phyloP scores from a whole-genome alignment of 2,797 vertebrate species.

The Hemibagrus guttatus region DNA sequence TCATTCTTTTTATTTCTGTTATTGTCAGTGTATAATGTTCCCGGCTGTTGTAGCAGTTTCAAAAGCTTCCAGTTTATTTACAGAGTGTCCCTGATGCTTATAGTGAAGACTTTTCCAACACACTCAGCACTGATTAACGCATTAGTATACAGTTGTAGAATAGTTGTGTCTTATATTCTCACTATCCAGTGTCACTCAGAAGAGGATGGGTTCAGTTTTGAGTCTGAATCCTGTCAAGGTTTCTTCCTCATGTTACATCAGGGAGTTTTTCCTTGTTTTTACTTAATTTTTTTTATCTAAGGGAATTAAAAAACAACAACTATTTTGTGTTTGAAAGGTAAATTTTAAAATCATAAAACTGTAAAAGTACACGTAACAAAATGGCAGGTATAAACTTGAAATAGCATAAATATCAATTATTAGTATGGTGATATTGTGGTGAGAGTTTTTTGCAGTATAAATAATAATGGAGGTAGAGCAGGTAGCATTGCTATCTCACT shows the following conservation, averaged over 20 bases:
- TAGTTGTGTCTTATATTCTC: background rate
- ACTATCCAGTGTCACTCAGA: background rate
- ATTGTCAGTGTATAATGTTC: background rate
- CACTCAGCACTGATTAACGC: background rate
- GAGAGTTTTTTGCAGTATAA: background rate
- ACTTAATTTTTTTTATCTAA: background rate
- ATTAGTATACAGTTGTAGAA: background rate
- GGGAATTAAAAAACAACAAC: too few relatives aligned
- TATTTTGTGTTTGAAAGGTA: background rate
- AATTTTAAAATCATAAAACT: background rate
- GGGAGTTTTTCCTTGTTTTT: background rate
- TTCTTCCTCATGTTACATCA: background rate
- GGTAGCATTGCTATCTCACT: background rate
- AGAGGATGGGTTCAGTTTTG: background rate
- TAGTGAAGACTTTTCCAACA: background rate
- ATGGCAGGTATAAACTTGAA: background rate
- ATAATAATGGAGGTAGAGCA: background rate
- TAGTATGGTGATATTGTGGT: background rate
- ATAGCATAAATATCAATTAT: too few relatives aligned
- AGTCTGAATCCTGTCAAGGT: background rate
- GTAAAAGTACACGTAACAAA: background rate
- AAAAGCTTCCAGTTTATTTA: conserved; percentile 16
- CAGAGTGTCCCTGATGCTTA: background rate
- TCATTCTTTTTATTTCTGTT: background rate
- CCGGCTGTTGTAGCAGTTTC: background rate